phyloP scores from a whole-genome alignment of 2,888 invertebrate genomes.

The Orthosia cruda region DNA sequence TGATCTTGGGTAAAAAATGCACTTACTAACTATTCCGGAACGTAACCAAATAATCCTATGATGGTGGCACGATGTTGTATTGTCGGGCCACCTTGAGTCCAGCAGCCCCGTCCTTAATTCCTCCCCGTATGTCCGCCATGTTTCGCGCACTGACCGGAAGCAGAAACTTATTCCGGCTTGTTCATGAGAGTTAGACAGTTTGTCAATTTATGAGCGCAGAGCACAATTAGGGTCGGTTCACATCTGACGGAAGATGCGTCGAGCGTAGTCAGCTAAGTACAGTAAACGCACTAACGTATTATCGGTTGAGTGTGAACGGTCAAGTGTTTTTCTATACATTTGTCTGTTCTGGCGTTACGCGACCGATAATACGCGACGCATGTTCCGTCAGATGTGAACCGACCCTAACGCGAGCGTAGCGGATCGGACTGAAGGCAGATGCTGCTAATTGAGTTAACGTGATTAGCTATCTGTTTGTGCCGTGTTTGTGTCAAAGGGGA shows the following conservation, averaged over 20 bases:
- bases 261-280: too few species aligned
- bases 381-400: too few species aligned
- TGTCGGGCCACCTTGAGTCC: neutral
- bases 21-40: neutral
- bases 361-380: too few species aligned
- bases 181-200: constrained; percentile 90
- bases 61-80: too few species aligned
- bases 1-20: too few species aligned
- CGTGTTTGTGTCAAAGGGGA: constrained; percentile 33
- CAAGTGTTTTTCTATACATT: too few species aligned
- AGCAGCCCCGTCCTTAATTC: constrained; percentile 43
- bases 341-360: too few species aligned
- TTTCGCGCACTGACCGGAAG: constrained; percentile 90
- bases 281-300: too few species aligned
- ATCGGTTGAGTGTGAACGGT: too few species aligned
- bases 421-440: constrained; percentile 83
- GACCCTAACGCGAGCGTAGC: constrained; percentile 77
- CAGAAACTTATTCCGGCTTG: constrained; percentile 89
- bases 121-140: constrained; percentile 74
- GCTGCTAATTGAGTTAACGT: constrained; percentile 84
- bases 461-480: constrained; percentile 69
- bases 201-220: constrained; percentile 89
- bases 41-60: neutral
- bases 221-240: too few species aligned
- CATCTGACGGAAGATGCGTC: too few species aligned